A percentile compares a stretch with the other conserved stretches of the same genome.
phyloP scores from a whole-genome alignment of 2,797 vertebrate species.

The Austrolebias charrua region DNA sequence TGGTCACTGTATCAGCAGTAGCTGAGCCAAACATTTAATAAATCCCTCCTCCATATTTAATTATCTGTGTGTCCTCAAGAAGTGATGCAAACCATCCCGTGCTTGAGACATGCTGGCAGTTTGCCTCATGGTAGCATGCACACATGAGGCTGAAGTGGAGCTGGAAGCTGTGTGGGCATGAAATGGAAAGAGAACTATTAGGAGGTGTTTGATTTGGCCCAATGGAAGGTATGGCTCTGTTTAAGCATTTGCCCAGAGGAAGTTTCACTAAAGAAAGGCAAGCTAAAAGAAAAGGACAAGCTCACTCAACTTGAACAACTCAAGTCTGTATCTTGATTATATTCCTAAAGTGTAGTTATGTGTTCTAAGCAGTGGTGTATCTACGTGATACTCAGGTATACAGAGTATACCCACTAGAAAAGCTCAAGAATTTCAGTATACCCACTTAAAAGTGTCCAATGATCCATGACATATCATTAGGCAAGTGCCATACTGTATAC shows the following conservation, averaged over 20 bases:
- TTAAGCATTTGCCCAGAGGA: conserved; percentile 51
- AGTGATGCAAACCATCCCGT: conserved; percentile 63
- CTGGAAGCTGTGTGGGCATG: conserved; percentile 60
- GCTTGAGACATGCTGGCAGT: conserved; percentile 70
- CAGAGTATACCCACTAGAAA: no score
- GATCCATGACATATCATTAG: no score
- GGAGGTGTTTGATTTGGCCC: conserved; percentile 62
- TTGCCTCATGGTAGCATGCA: conserved; percentile 56
- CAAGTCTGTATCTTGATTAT: conserved; percentile 46
- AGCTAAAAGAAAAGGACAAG: conserved; percentile 50
- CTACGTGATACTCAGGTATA: no score
- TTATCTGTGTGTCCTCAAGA: conserved; percentile 70
- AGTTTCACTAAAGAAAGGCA: conserved; percentile 31
- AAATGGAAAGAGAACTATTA: conserved; percentile 60
- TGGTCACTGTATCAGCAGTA: conserved; percentile 66
- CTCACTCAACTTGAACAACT: conserved; percentile 31
- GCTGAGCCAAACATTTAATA: conserved; percentile 68
- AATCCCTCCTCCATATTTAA: conserved; percentile 73
- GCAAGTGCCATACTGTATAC: no score
- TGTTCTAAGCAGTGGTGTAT: no score
- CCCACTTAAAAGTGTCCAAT: no score
- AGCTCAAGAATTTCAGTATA: no score
- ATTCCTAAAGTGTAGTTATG: conserved; percentile 23
- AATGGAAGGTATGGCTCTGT: conserved; percentile 50
- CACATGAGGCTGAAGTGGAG: conserved; percentile 64